Conservation (phyloP, 2,797 vertebrate genomes). For the Carduelis carduelis region DNA sequence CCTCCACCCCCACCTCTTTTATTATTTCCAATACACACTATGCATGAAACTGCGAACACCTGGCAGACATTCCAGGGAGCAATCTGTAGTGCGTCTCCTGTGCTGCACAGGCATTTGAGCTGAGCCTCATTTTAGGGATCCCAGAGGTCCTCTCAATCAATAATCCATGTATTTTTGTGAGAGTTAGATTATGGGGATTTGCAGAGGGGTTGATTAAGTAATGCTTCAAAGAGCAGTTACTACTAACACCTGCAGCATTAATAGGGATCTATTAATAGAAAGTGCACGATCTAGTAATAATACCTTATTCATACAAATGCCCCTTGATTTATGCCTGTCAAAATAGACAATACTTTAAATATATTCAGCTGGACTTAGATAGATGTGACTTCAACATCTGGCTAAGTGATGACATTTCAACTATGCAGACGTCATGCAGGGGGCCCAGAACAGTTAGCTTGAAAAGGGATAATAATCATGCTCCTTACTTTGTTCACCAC, state of each 20-base stretch:
- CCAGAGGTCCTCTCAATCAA: slow-evolving; percentile 77
- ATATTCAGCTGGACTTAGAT: slow-evolving; percentile 38
- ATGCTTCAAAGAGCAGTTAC: slow-evolving; percentile 73
- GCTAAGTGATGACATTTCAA: slow-evolving; percentile 63
- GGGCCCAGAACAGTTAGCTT: slow-evolving; percentile 26
- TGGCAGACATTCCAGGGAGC: slow-evolving; percentile 69
- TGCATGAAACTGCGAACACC: slow-evolving; percentile 67
- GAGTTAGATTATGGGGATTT: slow-evolving; percentile 77
- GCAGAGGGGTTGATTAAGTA: slow-evolving; percentile 70
- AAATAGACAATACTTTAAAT: slow-evolving; percentile 48
- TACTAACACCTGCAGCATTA: slow-evolving; percentile 75
- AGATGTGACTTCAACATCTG: slow-evolving; percentile 69
- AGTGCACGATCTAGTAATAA: slow-evolving; percentile 55
- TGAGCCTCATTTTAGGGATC: slow-evolving; percentile 69
- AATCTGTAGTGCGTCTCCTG: slow-evolving; percentile 58
- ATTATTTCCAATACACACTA: slow-evolving; percentile 25
- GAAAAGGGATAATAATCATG: slow-evolving; percentile 50
- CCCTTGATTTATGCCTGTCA: slow-evolving; percentile 60
- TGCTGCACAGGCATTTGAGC: slow-evolving; percentile 53
- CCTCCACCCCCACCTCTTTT: slow-evolving; percentile 40
- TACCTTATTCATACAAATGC: slow-evolving; percentile 65
- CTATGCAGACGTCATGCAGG: slow-evolving; percentile 39
- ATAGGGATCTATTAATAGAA: slow-evolving; percentile 73
- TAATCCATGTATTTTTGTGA: slow-evolving; percentile 79
- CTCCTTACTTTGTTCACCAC: not conserved